Evolutionary conservation across 2,888 invertebrate genomes (phyloP), one percentile per base, ranked within the genome.

Genomic region (Sphecodes monilicornis): DNA sequence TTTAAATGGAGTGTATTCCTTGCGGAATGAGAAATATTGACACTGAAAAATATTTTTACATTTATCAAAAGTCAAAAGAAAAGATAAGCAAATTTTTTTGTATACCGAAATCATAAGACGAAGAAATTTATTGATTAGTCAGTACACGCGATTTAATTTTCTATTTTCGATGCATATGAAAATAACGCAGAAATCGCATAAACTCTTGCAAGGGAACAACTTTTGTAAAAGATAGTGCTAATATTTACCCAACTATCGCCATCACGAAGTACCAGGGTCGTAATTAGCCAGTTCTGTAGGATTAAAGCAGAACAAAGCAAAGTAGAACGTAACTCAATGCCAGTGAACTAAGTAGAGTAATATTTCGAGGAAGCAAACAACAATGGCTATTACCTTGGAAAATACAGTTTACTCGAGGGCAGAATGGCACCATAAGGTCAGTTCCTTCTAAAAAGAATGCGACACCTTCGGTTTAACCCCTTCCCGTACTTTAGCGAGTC

Each of bases 341-440:
- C 39, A 68, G 39, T 39, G 39, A 39, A 36, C n/a, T 68, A 68
- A 68, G 22, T 68, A 68, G n/a, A 68, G 13, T 39, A 68, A 13
- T 22, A n/a, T 68, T 4, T 22, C 68, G 39, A n/a, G 22, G 10
- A 39, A 5, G 36, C 39, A 1, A 11, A 68, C 32, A 22, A n/a
- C 32, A 32, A 66, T 66, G n/a, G 39, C 5, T 1, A 11, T 64
- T 36, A 32, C 8, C 64, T 36, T n/a, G 68, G 39, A 68, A 22
- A 68, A 8, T 68, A 36, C 39, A 11, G 13, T 39, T 39, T 6
- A 11, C 68, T 68, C 32, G 68, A 36, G 68, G n/a, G 1, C 39
- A n/a, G 6, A 68, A 32, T 36, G 32, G 36, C 64, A 36, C 13
- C 22, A 13, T 68, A 68, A 68, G 68, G 68, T 68, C n/a, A 68